Base-by-base conservation (phyloP, 1,140 invertebrate genomes). In the Lutraria rhynchaena region DNA sequence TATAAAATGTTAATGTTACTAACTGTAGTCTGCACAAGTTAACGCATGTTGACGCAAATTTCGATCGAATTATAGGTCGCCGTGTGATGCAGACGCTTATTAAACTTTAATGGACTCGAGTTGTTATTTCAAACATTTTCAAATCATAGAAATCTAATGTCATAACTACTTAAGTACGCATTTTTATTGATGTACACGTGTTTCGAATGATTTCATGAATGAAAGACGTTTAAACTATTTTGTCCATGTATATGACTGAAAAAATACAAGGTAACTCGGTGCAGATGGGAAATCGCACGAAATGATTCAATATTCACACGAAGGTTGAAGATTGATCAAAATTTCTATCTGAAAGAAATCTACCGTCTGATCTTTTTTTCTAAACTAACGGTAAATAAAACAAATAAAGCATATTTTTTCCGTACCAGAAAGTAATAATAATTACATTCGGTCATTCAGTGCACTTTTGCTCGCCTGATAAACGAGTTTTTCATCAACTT, bases 331-430 rank as follows among this genome's bases (percentile, higher is more conserved):
- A 67, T 67, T 41, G 44, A 67, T 67, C 63, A 67, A 67, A 67
- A 13, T 67, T 7, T 27, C 44, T 31, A n/a, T 46, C 61, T 67
- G 37, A 67, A 67, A 46, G 41, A 67, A 67, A 67, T 67, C 63
- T 31, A 27, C n/a, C 41, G 4, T 67, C 24, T 24, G 27, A 67
- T 67, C 63, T 67, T 27, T 67, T 41, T 41, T 67, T 67, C 41
- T 46, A 46, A 67, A 67, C 63, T 67, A 46, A 67, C 24, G 13
- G 44, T 67, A 67, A 67, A 67, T 41, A 67, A 46, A 67, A 37
- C 41, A 67, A 65, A 46, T 22, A 46, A 46, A 17, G 19, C 49
- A 31, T 29, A 15, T 46, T 65, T 29, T 67, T 46, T 67, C 49
- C 63, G 49, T 67, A 67, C 49, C 17, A 49, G 24, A 41, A 67